Evolutionary conservation across 2,113 vertebrate species (phyloP).

Genomic region (human): DNA sequence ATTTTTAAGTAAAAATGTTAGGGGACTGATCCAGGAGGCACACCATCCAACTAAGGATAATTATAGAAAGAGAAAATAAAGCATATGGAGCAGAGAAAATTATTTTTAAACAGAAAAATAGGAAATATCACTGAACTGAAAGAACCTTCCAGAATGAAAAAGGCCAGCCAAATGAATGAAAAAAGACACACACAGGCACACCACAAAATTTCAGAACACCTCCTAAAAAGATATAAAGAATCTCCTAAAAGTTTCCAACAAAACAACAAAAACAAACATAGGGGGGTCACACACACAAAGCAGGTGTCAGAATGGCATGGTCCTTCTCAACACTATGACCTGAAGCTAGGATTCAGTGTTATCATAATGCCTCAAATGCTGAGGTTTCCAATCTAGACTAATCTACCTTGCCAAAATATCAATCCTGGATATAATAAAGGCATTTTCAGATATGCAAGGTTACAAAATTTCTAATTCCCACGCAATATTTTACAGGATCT

Average conservation of each 20-base stretch:
- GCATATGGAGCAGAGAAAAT: background rate
- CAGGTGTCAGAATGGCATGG: background rate
- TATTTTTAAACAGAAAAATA: background rate
- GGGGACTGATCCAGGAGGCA: background rate
- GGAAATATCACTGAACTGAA: background rate
- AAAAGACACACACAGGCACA: background rate
- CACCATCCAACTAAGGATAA: background rate
- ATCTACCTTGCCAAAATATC: background rate
- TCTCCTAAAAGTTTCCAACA: background rate
- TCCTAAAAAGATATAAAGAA: background rate
- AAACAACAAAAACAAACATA: background rate
- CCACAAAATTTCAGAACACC: background rate
- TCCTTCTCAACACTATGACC: background rate
- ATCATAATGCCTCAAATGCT: background rate
- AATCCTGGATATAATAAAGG: background rate
- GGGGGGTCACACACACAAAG: background rate
- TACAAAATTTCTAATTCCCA: background rate
- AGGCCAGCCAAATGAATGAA: background rate
- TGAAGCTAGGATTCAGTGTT: background rate
- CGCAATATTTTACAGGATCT: background rate
- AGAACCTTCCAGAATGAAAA: background rate
- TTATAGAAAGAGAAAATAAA: background rate
- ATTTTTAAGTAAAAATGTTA: conserved; percentile 29
- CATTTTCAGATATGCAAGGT: background rate
- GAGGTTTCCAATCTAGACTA: background rate